Percentiles rank a stretch among this genome's conserved stretches.
phyloP scores from a whole-genome alignment of 92 coral and sea anemone genomes.

The Epizoanthus stellaris region DNA sequence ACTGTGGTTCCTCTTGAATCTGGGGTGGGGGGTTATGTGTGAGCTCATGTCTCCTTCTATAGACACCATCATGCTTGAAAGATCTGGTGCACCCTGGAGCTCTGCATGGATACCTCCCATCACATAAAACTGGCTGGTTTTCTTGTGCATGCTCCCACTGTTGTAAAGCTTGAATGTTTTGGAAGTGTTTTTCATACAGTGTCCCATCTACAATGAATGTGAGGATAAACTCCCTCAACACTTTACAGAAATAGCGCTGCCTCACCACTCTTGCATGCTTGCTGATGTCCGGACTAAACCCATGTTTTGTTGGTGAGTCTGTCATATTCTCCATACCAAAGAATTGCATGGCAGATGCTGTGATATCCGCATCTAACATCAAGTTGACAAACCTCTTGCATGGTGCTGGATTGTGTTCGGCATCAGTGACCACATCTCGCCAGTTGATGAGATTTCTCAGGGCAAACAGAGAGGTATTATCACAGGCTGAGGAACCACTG shows the following conservation, averaged over 20 bases:
- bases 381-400: slow-evolving; percentile 58
- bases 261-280: too few relatives aligned
- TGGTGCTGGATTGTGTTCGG: slow-evolving; percentile 51
- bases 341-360: slow-evolving; percentile 53
- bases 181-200: slow-evolving; percentile 48
- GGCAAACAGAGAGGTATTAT: slow-evolving; percentile 50
- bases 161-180: slow-evolving; percentile 50
- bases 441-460: slow-evolving; percentile 62
- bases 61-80: slow-evolving; percentile 58
- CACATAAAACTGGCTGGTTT: slow-evolving; percentile 42
- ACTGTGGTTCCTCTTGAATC: slow-evolving; percentile 34
- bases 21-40: slow-evolving; percentile 65
- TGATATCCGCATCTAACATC: slow-evolving; percentile 62
- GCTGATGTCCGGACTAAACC: too few relatives aligned
- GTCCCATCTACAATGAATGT: slow-evolving; percentile 26
- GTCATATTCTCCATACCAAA: slow-evolving; percentile 57
- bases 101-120: slow-evolving; percentile 71
- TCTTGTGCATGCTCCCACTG: slow-evolving; percentile 56
- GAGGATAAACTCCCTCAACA: neutral
- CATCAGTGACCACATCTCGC: slow-evolving; percentile 61
- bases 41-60: slow-evolving; percentile 64
- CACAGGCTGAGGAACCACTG: slow-evolving; percentile 53
- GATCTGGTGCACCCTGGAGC: slow-evolving; percentile 53
- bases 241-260: too few relatives aligned
- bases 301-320: too few relatives aligned